These are phyloP conservation scores for Agonopterix arenella DNA, from an alignment of 2,888 invertebrate species.

Conservation along the genomic window DNA sequence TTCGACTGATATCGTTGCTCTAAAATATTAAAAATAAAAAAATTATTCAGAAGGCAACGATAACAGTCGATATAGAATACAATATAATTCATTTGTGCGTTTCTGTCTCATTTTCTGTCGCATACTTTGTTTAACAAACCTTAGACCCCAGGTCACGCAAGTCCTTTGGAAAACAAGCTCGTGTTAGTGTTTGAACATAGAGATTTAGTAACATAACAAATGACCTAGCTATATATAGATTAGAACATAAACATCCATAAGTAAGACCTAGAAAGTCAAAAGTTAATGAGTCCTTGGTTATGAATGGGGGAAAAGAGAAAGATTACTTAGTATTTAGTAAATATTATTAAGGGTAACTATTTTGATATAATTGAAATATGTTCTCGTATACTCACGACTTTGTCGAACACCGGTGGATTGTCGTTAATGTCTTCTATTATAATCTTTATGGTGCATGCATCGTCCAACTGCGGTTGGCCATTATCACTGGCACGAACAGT, in stretches of 20 bases:
- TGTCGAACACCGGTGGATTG: slow-evolving; percentile 88
- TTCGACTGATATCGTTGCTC: slow-evolving; percentile 49
- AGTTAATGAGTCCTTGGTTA: too few species aligned
- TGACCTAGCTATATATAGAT: too few species aligned
- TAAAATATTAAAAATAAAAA: too few species aligned
- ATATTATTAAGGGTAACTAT: too few species aligned
- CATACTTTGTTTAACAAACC: slow-evolving; percentile 64
- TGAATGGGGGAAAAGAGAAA: too few species aligned
- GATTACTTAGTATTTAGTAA: too few species aligned
- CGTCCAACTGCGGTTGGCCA: slow-evolving; percentile 92
- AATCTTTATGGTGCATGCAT: slow-evolving; percentile 95
- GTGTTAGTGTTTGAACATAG: slow-evolving; percentile 63
- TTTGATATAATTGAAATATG: too few species aligned
- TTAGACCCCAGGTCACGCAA: slow-evolving; percentile 81
- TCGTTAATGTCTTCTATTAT: slow-evolving; percentile 96
- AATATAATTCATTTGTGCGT: slow-evolving; percentile 3
- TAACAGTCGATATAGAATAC: too few species aligned
- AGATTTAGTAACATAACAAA: slow-evolving; percentile 24
- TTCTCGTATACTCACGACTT: slow-evolving; percentile 78
- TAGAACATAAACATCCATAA: too few species aligned
- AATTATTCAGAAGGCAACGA: too few species aligned
- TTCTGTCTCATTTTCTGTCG: slow-evolving; percentile 61
- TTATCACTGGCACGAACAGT: slow-evolving; percentile 96
- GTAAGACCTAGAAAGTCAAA: too few species aligned
- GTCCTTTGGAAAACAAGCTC: slow-evolving; percentile 77